Evolutionary conservation across 2,888 invertebrate genomes (phyloP), one percentile per base, ranked within the genome.

Genomic region (Amblyjoppa proteus): DNA sequence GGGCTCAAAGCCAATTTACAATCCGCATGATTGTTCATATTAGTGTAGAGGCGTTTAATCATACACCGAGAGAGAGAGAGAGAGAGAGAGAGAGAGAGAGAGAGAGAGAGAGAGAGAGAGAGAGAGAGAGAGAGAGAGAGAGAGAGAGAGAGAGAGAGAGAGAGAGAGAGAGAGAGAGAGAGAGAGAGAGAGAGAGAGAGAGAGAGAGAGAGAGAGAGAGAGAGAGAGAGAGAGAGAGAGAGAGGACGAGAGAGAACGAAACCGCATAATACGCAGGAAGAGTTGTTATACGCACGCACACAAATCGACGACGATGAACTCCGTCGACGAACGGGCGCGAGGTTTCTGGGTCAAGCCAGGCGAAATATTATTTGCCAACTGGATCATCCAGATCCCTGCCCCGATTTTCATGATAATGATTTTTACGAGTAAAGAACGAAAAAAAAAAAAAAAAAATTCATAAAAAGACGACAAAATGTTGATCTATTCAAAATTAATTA

Each of bases 1-100:
- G 75, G 81, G 81, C 82, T 82, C 71, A 49, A 51, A 76, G 85
- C 85, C 85, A 82, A 85, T 85, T 83, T 85, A 28, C 80, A 82
- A 85, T 85, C 80, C 76, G 45, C 68, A 61, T 61, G 80, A 83
- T 85, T 85, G 79, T 85, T 86, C 69, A 74, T 70, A 75, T 79
- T 64, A 80, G 56, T 56, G 56, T 75, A 53, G 71, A 75, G 53
- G 53, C 83, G 69, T 70, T 70, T 70, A 69, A 69, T 75, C 74
- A 74, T 70, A 53, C 16, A 64, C 45, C 38, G 73, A 66, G 56
- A 45, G 38, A 25, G 74, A 66, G 66, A 28, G 25, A 53, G 58
- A 20, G 5, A 5, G 41, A 41, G 41, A 41, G 49, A 79, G 38
- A 71, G 73, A 66, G 56, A 45, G 38, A 45, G 38, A 25, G 74